Evolutionary conservation across 2,113 vertebrate species (phyloP).

Genomic region (Burhinus bistriatus): DNA sequence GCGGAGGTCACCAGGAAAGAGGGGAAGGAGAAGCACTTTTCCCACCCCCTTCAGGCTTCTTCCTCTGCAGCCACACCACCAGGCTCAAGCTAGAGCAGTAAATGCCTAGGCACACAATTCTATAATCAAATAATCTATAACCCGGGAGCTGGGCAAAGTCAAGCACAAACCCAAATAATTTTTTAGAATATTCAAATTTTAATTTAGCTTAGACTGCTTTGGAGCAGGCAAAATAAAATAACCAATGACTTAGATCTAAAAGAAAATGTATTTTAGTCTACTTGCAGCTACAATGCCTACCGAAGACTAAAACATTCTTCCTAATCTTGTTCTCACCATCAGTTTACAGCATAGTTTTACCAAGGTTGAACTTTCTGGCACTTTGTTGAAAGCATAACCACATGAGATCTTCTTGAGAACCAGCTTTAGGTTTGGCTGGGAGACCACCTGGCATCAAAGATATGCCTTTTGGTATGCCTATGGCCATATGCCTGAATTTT

Average conservation of each 20-base stretch:
- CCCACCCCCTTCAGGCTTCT: background rate
- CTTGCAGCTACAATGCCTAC: background rate
- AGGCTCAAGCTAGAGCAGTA: background rate
- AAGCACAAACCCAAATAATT: background rate
- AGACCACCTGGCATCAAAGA: background rate
- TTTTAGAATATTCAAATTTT: background rate
- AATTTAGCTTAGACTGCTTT: background rate
- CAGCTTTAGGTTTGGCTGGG: background rate
- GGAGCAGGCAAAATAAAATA: background rate
- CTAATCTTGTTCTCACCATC: background rate
- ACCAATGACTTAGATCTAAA: background rate
- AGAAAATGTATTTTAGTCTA: background rate
- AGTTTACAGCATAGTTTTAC: background rate
- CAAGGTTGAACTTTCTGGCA: background rate
- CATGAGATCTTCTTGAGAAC: background rate
- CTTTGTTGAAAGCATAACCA: background rate
- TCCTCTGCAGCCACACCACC: background rate
- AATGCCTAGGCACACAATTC: background rate
- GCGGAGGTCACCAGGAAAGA: background rate
- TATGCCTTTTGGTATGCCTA: background rate
- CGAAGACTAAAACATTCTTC: background rate
- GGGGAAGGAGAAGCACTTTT: background rate
- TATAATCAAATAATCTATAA: background rate
- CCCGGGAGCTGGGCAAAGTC: background rate
- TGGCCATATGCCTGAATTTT: background rate